These are phyloP conservation scores for Myiagra hebetior DNA, from an alignment of 2,113 vertebrate genomes.

Conservation along the genomic window DNA sequence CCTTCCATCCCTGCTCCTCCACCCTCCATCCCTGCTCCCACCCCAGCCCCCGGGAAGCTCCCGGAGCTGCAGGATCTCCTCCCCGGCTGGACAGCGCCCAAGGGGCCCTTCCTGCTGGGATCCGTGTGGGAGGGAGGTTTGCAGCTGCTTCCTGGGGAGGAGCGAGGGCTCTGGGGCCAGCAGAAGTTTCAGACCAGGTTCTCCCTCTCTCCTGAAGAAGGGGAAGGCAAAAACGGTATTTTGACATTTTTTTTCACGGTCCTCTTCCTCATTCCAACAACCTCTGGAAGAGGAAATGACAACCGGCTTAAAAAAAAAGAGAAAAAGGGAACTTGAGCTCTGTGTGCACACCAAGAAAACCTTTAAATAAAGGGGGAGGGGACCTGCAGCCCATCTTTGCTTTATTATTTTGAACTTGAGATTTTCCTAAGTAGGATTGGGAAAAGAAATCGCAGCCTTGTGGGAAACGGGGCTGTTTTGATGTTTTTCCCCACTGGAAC, in stretches of 20 bases:
- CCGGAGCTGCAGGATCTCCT: not conserved
- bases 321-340: constrained; percentile 29
- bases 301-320: not conserved
- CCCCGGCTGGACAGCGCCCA: accelerated
- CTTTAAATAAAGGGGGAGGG: not conserved
- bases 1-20: not conserved
- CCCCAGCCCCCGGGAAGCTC: not conserved
- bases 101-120: not conserved
- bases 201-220: not conserved
- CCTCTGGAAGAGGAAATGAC: constrained; percentile 30
- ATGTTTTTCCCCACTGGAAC: not conserved
- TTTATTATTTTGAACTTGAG: not conserved
- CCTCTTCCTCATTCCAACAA: not conserved
- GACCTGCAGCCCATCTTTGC: not conserved
- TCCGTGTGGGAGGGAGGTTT: not conserved
- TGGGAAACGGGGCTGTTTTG: not conserved
- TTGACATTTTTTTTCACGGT: not conserved
- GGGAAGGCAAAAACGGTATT: not conserved
- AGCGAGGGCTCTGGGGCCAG: not conserved
- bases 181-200: not conserved
- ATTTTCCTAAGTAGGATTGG: not conserved
- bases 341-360: not conserved
- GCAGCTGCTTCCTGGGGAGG: not conserved
- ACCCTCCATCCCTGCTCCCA: not conserved
- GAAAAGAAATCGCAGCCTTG: not conserved